phyloP scores from a whole-genome alignment of 2,888 invertebrate species.

The Rhingia campestris region DNA sequence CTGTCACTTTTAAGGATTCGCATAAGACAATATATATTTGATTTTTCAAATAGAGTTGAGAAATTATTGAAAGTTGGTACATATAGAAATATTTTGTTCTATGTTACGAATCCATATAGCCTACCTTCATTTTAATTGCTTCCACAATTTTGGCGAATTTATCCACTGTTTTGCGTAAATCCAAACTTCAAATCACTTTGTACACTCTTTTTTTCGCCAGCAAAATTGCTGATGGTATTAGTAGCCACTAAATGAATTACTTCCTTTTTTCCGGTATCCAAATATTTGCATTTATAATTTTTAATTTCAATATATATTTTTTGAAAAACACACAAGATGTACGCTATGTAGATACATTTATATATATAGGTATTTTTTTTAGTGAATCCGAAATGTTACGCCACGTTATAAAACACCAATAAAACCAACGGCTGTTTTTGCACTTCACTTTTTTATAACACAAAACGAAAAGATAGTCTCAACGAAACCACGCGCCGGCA shows the following conservation, averaged over 20 bases:
- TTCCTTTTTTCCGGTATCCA: constrained; percentile 28
- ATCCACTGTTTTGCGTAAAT: constrained; percentile 67
- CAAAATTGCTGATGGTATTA: constrained; percentile 11
- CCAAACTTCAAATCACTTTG: constrained; percentile 39
- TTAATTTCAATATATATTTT: constrained; percentile 13
- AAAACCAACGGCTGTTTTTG: constrained; percentile 19
- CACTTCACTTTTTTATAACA: not conserved
- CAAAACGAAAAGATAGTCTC: constrained; percentile 26
- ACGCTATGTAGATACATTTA: not conserved
- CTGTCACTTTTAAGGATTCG: too few species aligned
- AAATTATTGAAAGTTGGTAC: too few species aligned
- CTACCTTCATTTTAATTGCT: constrained; percentile 83
- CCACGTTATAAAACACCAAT: constrained; percentile 45
- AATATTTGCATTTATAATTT: constrained; percentile 13
- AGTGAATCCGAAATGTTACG: constrained; percentile 58
- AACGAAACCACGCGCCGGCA: constrained; percentile 69
- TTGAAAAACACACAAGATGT: not conserved
- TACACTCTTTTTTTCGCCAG: constrained; percentile 36
- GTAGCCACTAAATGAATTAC: constrained; percentile 15
- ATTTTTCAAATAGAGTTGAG: too few species aligned
- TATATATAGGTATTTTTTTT: constrained; percentile 7
- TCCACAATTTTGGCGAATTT: constrained; percentile 82
- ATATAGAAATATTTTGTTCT: too few species aligned
- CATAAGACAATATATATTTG: too few species aligned
- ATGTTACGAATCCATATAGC: constrained; percentile 25